Conservation (phyloP, 2,113 vertebrate genomes). For the Melozone crissalis region DNA sequence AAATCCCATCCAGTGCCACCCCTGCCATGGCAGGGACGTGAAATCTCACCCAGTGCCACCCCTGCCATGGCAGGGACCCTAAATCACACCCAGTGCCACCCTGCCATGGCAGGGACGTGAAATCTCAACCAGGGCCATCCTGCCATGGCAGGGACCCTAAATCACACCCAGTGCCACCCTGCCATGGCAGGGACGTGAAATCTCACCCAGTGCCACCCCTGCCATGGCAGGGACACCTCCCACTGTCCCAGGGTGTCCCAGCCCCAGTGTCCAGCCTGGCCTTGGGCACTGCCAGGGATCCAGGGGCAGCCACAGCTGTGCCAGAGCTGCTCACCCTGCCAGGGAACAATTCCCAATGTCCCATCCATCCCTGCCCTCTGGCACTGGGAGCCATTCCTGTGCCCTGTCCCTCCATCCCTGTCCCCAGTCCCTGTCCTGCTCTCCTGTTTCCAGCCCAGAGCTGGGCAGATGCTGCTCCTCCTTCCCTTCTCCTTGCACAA, state of each 20-base stretch:
- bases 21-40: too few relatives aligned
- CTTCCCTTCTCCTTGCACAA: not conserved
- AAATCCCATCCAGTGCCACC: too few relatives aligned
- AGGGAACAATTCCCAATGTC: not conserved
- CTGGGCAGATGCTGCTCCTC: not conserved
- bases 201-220: accelerated
- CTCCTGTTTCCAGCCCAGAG: not conserved
- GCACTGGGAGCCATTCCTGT: not conserved
- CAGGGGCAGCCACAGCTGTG: not conserved
- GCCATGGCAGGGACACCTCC: not conserved
- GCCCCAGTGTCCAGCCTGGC: not conserved
- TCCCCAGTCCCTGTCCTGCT: not conserved
- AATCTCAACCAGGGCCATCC: accelerated
- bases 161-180: accelerated
- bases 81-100: accelerated
- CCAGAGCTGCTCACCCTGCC: accelerated
- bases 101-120: not conserved
- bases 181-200: not conserved
- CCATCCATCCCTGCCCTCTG: not conserved
- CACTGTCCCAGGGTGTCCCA: not conserved
- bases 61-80: too few relatives aligned
- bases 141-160: not conserved
- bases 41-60: too few relatives aligned
- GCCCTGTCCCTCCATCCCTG: not conserved
- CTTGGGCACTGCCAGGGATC: not conserved